Base-by-base conservation (phyloP, 2,797 vertebrate species). In the Sebastes kiyomatsui region DNA sequence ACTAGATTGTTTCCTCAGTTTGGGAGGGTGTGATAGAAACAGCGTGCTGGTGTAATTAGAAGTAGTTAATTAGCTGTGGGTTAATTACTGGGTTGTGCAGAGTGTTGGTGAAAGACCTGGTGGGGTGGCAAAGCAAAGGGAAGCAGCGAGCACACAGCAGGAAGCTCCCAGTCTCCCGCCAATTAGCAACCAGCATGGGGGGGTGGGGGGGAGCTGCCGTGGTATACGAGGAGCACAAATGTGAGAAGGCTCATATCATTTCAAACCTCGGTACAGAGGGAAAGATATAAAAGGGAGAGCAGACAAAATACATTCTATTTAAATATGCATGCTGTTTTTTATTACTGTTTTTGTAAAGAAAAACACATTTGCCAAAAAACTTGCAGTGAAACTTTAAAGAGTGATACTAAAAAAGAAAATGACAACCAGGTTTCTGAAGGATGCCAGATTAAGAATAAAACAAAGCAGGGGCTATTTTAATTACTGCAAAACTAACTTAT, bases 41-140 rank as follows among this genome's bases (percentile, higher is more conserved):
- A 96, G 96, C 94, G 86, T 88, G 93, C 94, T 93, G 94, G 96
- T 97, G 97, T 98, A 98, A 99, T 98, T 98, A 98, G 96, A 97
- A 97, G 97, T 97, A 97, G 97, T 98, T 98, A 98, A 99, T 99
- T 99, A 99, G 97, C 97, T 96, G 96, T 94, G 96, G 97, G 97
- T 99, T 99, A 99, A 99, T 99, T 99, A 99, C 96, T 96, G 94
- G 86, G 96, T 96, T 97, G 95, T 96, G 90, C 89, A 85, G 90
- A 93, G 93, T 85, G 86, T 90, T 94, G 92, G 92, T 83, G 90
- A 90, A 93, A 92, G 93, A 92, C 91, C 89, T 94, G 92, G 88
- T 90, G 89, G 93, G 94, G 93, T 94, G 94, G 95, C 85, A 92
- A 94, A 92, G 94, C 86, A 89, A 93, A 90, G 90, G 90, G 94